A percentile compares a stretch with the other conserved stretches of the same genome.
phyloP scores from a whole-genome alignment of 2,888 invertebrate genomes.

The Metacarcinus magister region DNA sequence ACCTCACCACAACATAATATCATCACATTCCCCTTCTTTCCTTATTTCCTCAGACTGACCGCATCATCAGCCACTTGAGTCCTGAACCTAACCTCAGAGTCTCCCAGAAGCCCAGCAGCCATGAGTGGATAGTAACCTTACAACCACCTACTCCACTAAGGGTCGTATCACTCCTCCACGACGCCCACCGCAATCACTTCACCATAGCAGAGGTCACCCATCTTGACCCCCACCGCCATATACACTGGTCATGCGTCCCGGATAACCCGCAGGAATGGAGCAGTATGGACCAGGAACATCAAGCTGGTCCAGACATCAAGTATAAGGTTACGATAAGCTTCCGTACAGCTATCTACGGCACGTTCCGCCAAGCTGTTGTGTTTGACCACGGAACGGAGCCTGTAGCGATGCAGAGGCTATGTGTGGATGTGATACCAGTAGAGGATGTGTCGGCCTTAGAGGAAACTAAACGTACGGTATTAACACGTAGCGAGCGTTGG shows the following conservation, averaged over 20 bases:
- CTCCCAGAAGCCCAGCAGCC: constrained; percentile 88
- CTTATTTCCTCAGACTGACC: constrained; percentile 68
- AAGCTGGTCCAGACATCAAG: constrained; percentile 83
- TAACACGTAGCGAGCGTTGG: constrained; percentile 87
- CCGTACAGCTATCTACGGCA: constrained; percentile 90
- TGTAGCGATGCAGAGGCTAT: constrained; percentile 88
- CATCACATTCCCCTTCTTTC: no score
- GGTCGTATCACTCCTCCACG: constrained; percentile 89
- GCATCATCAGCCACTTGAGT: constrained; percentile 84
- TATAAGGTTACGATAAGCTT: constrained; percentile 87
- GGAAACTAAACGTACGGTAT: constrained; percentile 82
- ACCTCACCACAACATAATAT: no score
- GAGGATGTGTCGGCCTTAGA: constrained; percentile 83
- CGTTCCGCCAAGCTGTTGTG: constrained; percentile 91
- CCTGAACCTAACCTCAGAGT: constrained; percentile 88
- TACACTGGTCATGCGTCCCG: constrained; percentile 83
- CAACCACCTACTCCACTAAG: constrained; percentile 87
- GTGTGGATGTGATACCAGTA: constrained; percentile 90
- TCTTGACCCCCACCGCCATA: constrained; percentile 66
- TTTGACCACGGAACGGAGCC: constrained; percentile 90
- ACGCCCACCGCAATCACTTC: constrained; percentile 89
- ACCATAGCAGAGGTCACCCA: constrained; percentile 86
- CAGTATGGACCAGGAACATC: constrained; percentile 67
- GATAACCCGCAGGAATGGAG: constrained; percentile 85
- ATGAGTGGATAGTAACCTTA: constrained; percentile 88